phyloP scores from a whole-genome alignment of 2,113 vertebrate genomes.

The Nothocercus nigrocapillus region DNA sequence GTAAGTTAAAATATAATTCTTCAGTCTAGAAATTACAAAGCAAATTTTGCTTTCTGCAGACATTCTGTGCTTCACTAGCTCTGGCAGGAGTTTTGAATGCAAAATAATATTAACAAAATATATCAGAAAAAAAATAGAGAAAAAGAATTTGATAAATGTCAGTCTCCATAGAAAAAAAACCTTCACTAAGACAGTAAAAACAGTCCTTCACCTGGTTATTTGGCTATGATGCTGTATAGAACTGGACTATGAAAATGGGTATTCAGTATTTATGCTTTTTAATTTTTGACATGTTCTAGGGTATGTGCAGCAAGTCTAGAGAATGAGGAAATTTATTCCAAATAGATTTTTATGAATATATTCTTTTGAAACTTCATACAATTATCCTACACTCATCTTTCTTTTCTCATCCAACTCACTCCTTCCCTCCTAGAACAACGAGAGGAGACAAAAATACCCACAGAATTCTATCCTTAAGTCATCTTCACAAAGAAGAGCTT shows the following conservation, averaged over 20 bases:
- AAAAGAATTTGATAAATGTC: neutral
- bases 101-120: neutral
- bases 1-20: neutral
- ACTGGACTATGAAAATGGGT: neutral
- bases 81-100: neutral
- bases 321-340: neutral
- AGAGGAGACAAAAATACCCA: neutral
- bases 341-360: neutral
- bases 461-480: neutral
- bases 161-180: neutral
- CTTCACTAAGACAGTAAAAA: neutral
- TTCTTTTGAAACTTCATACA: neutral
- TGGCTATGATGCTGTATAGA: neutral
- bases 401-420: neutral
- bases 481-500: constrained; percentile 2
- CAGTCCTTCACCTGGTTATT: neutral
- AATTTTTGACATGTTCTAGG: neutral
- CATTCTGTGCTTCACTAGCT: neutral
- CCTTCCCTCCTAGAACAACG: neutral
- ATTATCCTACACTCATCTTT: neutral
- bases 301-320: neutral
- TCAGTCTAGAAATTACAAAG: neutral
- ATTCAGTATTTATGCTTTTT: neutral
- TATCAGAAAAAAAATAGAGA: neutral
- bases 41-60: neutral